These are phyloP conservation scores for Sarcophaga variegata DNA, from an alignment of 2,888 invertebrate genomes.

Conservation along the genomic window DNA sequence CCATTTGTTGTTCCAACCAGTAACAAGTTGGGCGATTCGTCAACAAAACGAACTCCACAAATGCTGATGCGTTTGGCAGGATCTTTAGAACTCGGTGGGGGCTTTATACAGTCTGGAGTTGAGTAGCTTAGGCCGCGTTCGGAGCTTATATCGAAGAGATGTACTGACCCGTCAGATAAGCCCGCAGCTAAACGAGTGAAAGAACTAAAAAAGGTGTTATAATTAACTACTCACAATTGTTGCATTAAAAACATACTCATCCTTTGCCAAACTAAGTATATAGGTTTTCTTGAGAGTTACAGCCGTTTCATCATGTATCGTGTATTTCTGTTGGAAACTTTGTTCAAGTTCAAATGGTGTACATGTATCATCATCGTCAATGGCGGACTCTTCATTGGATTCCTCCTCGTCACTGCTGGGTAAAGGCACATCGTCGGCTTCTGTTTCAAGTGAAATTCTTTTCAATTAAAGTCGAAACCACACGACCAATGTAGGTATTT, in stretches of 20 bases:
- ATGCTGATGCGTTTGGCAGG: slow-evolving; percentile 55
- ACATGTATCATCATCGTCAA: slow-evolving; percentile 78
- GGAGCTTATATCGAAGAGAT: slow-evolving; percentile 82
- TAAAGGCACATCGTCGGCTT: slow-evolving; percentile 39
- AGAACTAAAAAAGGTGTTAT: slow-evolving; percentile 56
- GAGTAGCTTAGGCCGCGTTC: slow-evolving; percentile 77
- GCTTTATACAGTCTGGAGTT: slow-evolving; percentile 57
- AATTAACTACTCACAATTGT: neutral
- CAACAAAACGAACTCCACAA: slow-evolving; percentile 78
- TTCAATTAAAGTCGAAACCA: neutral
- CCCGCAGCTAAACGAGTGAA: slow-evolving; percentile 82
- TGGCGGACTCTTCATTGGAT: slow-evolving; percentile 69
- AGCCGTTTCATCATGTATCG: slow-evolving; percentile 82
- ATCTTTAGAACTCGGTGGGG: slow-evolving; percentile 20
- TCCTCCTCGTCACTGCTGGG: slow-evolving; percentile 73
- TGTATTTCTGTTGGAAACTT: slow-evolving; percentile 75
- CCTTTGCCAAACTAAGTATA: slow-evolving; percentile 84
- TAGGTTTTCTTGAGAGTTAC: slow-evolving; percentile 84
- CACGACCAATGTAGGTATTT: neutral
- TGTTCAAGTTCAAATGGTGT: slow-evolving; percentile 73
- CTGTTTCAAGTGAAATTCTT: neutral
- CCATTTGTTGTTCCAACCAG: slow-evolving; percentile 77
- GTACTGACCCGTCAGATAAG: slow-evolving; percentile 82
- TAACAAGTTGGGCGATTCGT: slow-evolving; percentile 74
- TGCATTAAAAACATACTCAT: slow-evolving; percentile 81